Evolutionary conservation across 2,113 vertebrate genomes (phyloP), one percentile per base, ranked within the genome.

Genomic region (Beaufortia kweichowensis): DNA sequence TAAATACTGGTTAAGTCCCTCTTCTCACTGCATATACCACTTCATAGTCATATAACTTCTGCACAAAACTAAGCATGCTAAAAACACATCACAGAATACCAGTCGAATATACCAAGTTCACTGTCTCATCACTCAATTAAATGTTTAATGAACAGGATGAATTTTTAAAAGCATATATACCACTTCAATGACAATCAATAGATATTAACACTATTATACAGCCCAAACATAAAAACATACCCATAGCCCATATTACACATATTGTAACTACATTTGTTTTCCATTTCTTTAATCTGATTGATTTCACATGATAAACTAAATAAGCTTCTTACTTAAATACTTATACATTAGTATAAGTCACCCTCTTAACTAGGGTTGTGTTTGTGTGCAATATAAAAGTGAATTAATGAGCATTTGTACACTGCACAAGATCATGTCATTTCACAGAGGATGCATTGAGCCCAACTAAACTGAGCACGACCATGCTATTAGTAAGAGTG

Each of bases 1-100:
- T 33, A 57, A 66, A 76, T n/a, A 29, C 35, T 43, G 50, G 48
- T 57, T 55, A 31, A 43, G 17, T 65, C n/a, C 28, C 31, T 48
- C 28, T 9, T 4, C 31, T 56, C 33, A 43, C 28, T 11, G 46
- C 19, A 46, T 24, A 63, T 21, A 35, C 33, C 5, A 7, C 61
- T 63, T 63, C 12, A 63, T 10, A 23, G 61, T 63, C 12, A 63
- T 12, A 11, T 39, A n/a, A 63, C 21, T n/a, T 63, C 35, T 43
- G 62, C 21, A 4, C 31, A 33, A 33, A 7, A 33, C 31, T 33
- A 33, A 33, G n/a, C n/a, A n/a, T n/a, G n/a, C n/a, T n/a, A 33
- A 33, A 33, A 65, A 26, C 63, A 46, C 26, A 43, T 46, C 6
- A 66, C 23, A 66, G 63, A 21, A 43, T 17, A 43, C 23, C 21